Percentiles rank a stretch among this genome's conserved stretches.
Conservation (phyloP, 2,888 invertebrate species). For the Diachrysia chrysitis region DNA sequence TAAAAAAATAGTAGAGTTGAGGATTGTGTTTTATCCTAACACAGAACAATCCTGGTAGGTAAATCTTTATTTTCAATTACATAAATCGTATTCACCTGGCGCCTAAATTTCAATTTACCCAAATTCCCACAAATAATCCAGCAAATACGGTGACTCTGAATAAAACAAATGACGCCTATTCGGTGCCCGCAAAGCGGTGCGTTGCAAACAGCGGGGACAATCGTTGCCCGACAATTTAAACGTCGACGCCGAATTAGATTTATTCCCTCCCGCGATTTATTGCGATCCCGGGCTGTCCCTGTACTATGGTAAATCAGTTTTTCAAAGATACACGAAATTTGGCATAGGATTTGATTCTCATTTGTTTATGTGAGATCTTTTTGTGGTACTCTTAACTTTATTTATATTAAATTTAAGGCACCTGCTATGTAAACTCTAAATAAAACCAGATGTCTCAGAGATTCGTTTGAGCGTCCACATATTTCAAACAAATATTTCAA, state of each 20-base stretch:
- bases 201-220: conserved; percentile 68
- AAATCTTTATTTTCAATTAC: not conserved
- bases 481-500: too few relatives aligned
- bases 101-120: conserved; percentile 44
- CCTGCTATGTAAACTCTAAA: too few relatives aligned
- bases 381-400: too few relatives aligned
- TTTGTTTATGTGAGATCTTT: not conserved
- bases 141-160: conserved; percentile 47
- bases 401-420: too few relatives aligned
- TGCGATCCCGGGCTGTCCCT: conserved; percentile 47
- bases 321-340: conserved; percentile 11
- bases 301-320: conserved; percentile 48
- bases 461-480: too few relatives aligned
- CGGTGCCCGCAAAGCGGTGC: conserved; percentile 44
- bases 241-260: conserved; percentile 84
- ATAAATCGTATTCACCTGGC: conserved; percentile 48
- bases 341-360: conserved; percentile 11
- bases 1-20: not conserved
- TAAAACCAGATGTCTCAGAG: too few relatives aligned
- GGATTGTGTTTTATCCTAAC: not conserved
- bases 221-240: conserved; percentile 74
- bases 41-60: not conserved
- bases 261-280: conserved; percentile 79
- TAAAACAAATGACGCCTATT: conserved; percentile 57
- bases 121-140: conserved; percentile 54